phyloP scores from a whole-genome alignment of 2,888 invertebrate species.

The Melolontha melolontha region DNA sequence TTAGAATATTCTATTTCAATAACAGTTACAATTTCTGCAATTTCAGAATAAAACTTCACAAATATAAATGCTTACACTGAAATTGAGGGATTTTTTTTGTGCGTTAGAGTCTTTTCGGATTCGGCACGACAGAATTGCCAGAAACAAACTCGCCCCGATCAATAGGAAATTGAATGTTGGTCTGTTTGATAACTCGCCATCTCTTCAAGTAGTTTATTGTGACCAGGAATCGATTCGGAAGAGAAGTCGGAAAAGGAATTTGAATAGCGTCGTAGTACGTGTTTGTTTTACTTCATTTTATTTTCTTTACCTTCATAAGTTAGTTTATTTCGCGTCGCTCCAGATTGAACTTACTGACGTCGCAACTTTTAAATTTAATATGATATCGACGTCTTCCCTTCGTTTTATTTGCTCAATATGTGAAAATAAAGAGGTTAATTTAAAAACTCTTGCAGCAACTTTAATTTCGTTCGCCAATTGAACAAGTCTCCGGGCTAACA shows the following conservation, averaged over 20 bases:
- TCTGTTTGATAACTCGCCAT: conserved; percentile 34
- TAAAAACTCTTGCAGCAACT: no score
- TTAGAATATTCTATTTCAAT: background rate
- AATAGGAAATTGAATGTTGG: conserved; percentile 33
- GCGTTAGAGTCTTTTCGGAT: conserved; percentile 5
- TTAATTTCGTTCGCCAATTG: no score
- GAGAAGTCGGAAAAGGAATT: conserved; percentile 1
- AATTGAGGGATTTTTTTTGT: conserved; percentile 4
- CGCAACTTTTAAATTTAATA: no score
- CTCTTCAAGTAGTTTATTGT: conserved; percentile 33
- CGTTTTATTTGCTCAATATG: no score
- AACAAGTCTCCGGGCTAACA: no score
- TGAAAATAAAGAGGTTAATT: no score
- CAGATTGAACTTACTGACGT: conserved; percentile 1
- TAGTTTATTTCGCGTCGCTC: conserved; percentile 6
- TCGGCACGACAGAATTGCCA: conserved; percentile 9
- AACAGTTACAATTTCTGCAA: conserved; percentile 19
- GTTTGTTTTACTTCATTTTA: conserved; percentile 21
- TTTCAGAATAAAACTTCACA: conserved; percentile 20
- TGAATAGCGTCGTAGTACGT: conserved; percentile 25
- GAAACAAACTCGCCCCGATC: conserved; percentile 22
- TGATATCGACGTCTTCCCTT: no score
- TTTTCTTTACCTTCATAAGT: conserved; percentile 5
- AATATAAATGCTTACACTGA: conserved; percentile 7
- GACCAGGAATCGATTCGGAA: conserved; percentile 13